A percentile compares a stretch with the other conserved stretches of the same genome.
Evolutionary conservation across 2,888 invertebrate genomes (phyloP).

Genomic region (Melieria crassipennis): DNA sequence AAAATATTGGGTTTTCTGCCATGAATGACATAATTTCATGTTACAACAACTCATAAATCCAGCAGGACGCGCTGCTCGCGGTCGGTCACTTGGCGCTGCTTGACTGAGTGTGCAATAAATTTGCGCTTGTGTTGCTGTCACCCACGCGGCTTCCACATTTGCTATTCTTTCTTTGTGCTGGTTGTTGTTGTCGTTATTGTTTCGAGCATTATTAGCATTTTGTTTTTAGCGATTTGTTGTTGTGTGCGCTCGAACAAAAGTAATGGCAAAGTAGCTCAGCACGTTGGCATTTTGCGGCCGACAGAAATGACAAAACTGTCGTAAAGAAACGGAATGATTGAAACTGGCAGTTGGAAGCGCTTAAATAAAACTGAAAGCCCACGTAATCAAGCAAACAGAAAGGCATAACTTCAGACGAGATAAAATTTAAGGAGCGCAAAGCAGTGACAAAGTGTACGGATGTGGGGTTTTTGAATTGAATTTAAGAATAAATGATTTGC

Average conservation of each 20-base stretch:
- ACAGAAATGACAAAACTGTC: too few relatives aligned
- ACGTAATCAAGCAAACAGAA: too few relatives aligned
- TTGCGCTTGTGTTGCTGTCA: not conserved
- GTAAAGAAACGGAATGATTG: too few relatives aligned
- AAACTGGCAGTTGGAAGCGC: too few relatives aligned
- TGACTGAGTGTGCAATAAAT: conserved; percentile 29
- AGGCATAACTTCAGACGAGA: too few relatives aligned
- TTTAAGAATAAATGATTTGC: too few relatives aligned
- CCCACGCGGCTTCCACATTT: too few relatives aligned
- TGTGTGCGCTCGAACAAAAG: not conserved
- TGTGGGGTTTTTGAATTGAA: too few relatives aligned
- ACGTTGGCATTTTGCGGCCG: too few relatives aligned
- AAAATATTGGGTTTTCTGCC: conserved; percentile 29
- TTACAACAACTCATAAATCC: conserved; percentile 32
- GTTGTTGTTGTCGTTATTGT: not conserved
- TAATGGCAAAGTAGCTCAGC: not conserved
- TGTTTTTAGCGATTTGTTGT: not conserved
- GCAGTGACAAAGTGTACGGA: too few relatives aligned
- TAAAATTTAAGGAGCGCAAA: too few relatives aligned
- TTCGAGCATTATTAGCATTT: conserved; percentile 19
- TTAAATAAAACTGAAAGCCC: too few relatives aligned
- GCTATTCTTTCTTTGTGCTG: not conserved
- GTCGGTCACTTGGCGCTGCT: conserved; percentile 23
- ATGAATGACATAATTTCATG: conserved; percentile 38
- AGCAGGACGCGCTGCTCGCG: not conserved